Evolutionary conservation across 2,113 vertebrate genomes (phyloP).

Genomic region (Bungarus multicinctus): DNA sequence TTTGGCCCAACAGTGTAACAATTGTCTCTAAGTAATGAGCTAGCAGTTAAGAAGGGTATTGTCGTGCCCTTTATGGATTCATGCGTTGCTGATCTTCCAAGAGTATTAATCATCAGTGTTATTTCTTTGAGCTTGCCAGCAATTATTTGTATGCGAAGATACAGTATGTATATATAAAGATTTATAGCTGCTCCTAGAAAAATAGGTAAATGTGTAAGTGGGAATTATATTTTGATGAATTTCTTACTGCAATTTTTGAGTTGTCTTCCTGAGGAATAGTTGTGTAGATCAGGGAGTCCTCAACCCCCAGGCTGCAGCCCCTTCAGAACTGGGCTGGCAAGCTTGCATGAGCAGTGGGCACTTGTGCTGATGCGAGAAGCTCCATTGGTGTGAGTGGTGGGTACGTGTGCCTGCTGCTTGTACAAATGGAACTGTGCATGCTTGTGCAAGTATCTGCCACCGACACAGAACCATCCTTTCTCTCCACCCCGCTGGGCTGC

Average conservation of each 20-base stretch:
- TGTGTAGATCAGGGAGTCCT: background rate
- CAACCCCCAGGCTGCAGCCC: too few relatives aligned
- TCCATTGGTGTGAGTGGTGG: too few relatives aligned
- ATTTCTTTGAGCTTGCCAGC: conserved; percentile 20
- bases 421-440: too few relatives aligned
- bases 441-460: too few relatives aligned
- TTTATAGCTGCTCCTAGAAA: background rate
- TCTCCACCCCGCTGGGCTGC: too few relatives aligned
- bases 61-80: conserved; percentile 31
- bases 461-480: too few relatives aligned
- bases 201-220: background rate
- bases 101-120: conserved; percentile 20
- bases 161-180: background rate
- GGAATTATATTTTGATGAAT: background rate
- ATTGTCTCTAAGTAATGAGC: conserved; percentile 51
- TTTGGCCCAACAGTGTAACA: conserved; percentile 44
- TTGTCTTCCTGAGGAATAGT: background rate
- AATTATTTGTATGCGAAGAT: conserved; percentile 27
- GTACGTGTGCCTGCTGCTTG: too few relatives aligned
- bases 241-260: background rate
- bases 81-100: conserved; percentile 18
- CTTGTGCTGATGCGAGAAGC: too few relatives aligned
- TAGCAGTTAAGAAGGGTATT: conserved; percentile 25
- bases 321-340: too few relatives aligned
- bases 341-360: too few relatives aligned